Evolutionary conservation across 2,888 invertebrate genomes (phyloP), one percentile per base, ranked within the genome.

Genomic region (Rotaria magnacalcarata): DNA sequence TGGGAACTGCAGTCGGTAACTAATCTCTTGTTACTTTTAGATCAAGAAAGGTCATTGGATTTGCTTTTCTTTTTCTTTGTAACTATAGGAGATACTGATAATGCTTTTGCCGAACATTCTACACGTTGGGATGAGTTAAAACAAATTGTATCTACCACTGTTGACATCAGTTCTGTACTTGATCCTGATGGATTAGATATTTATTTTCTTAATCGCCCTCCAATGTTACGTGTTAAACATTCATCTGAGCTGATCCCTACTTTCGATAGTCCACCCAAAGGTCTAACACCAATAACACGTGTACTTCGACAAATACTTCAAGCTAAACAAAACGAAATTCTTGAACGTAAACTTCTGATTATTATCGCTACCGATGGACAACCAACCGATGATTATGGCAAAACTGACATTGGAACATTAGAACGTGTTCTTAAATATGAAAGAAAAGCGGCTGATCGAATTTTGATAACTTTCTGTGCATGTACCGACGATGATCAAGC

Each of bases 71-170:
- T 27, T 27, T 2, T 11, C 8, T 67, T 34, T 8, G 3, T 50
- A 34, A 11, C 50, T 4, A 11, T 50, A 75, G 75, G 47, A 34
- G 75, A 75, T 43, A n/a, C 47, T 43, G 2, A 24, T 21, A 27
- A 27, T 8, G 10, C 75, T 24, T 75, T 16, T 14, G 6, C 24
- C 4, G 8, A 47, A 16, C 16, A 2, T 0, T 24, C 85, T 47
- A 85, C 85, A 0, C 50, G 86, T 27, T 86, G 86, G 86, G 60
- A 86, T 85, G 86, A 86, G 60, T 21, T 86, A 24, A 34, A 86
- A 85, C 85, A 86, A n/a, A 85, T 75, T 41, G 52, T 85, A 11
- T 75, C 80, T 14, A 86, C 85, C 41, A 74, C 75, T 43, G 41
- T 86, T 16, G 86, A 86, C 54, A 52, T 86, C n/a, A 85, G 85